These are phyloP conservation scores for Euglossa dilemma DNA, from an alignment of 1,140 invertebrate genomes.

Conservation along the genomic window DNA sequence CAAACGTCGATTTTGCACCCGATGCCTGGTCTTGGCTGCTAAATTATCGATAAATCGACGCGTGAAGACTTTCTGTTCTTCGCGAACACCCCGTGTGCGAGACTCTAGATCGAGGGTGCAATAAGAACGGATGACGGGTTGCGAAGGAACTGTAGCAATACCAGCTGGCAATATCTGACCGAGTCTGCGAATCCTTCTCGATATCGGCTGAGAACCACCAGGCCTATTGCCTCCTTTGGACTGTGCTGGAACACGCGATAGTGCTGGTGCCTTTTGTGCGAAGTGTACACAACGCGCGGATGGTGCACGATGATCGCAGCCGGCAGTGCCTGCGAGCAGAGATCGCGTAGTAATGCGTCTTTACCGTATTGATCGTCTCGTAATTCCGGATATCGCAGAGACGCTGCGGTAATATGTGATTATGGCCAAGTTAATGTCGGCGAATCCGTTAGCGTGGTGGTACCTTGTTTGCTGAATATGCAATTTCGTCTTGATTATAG, in stretches of 20 bases:
- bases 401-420: slow-evolving; percentile 6
- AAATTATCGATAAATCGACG: not conserved
- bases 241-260: not conserved
- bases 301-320: not conserved
- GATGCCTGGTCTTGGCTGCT: not conserved
- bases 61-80: not conserved
- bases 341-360: not conserved
- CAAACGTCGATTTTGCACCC: not conserved
- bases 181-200: not conserved
- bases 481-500: not conserved
- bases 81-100: not conserved
- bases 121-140: slow-evolving; percentile 15
- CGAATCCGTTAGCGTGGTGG: not conserved
- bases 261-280: not conserved
- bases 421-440: slow-evolving; percentile 1
- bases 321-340: too few relatives aligned
- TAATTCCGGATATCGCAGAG: slow-evolving; percentile 24
- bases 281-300: not conserved
- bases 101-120: not conserved
- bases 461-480: not conserved
- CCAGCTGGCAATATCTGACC: slow-evolving; percentile 15
- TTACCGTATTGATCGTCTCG: slow-evolving; percentile 12
- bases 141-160: slow-evolving; percentile 16
- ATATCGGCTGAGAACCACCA: not conserved
- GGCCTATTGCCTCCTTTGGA: not conserved